These are phyloP conservation scores for Chrysodeixis includens DNA, from an alignment of 2,888 invertebrate genomes.

Conservation along the genomic window DNA sequence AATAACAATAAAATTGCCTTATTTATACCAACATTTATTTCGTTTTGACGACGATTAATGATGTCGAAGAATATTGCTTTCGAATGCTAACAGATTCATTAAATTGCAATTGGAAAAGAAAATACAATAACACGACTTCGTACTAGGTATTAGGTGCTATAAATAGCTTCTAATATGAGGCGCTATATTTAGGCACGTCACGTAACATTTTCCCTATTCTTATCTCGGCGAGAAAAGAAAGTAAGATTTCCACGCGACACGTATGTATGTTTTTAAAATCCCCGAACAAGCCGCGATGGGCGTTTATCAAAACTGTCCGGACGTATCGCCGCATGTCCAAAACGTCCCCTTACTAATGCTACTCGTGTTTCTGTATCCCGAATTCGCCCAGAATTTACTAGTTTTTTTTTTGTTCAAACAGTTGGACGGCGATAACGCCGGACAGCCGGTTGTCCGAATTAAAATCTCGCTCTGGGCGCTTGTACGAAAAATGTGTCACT, in stretches of 20 bases:
- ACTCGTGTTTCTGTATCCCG: slow-evolving; percentile 58
- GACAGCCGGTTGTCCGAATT: slow-evolving; percentile 68
- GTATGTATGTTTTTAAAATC: slow-evolving; percentile 44
- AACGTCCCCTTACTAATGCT: slow-evolving; percentile 53
- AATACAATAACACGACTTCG: no score
- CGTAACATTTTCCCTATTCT: neutral
- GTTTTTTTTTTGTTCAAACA: slow-evolving; percentile 66
- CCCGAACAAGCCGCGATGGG: slow-evolving; percentile 54
- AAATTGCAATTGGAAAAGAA: neutral
- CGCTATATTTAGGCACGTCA: neutral
- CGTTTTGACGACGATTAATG: slow-evolving; percentile 20
- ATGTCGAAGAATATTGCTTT: slow-evolving; percentile 17
- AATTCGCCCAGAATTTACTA: slow-evolving; percentile 61
- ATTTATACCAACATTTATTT: slow-evolving; percentile 34
- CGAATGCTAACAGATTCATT: slow-evolving; percentile 21
- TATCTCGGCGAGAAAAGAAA: slow-evolving; percentile 11
- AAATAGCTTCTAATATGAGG: no score
- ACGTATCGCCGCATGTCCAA: slow-evolving; percentile 70
- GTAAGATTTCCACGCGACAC: slow-evolving; percentile 18
- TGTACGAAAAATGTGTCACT: slow-evolving; percentile 63
- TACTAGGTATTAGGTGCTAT: no score
- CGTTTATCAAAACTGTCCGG: slow-evolving; percentile 71
- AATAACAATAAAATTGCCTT: slow-evolving; percentile 35
- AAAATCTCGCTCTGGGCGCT: slow-evolving; percentile 65
- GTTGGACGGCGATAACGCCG: slow-evolving; percentile 65